Evolutionary conservation across 2,888 invertebrate genomes (phyloP), one percentile per base, ranked within the genome.

Genomic region (Tenthredo notha): DNA sequence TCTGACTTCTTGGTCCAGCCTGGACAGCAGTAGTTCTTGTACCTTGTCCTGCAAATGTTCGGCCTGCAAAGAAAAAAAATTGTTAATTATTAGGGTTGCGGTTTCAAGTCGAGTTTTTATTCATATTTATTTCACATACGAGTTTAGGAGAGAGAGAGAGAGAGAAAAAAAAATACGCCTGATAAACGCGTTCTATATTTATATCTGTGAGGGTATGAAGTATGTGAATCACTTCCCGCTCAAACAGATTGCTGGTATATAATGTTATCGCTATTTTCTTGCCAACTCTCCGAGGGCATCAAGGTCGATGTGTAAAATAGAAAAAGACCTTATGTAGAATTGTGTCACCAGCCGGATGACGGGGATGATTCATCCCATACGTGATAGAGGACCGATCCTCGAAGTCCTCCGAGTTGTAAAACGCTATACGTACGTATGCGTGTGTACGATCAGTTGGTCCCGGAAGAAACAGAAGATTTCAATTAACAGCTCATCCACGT

Each of bases 1-100:
- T 96, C 95, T 5, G 95, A 95, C 89, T 97, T 96, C 89, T 96
- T 95, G 25, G 96, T 95, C 98, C 98, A 98, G 18, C 98, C 98
- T 2, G 97, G 97, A 94, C 98, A 98, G 94, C 98, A 98, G 92
- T 96, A 96, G 92, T 96, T 96, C 92, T 96, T 95, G 92, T 95
- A 95, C 88, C 96, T 95, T 86, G 96, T 95, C 90, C 97, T 95
- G 93, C 98, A 98, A 80, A 97, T 96, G 93, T 98, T 97, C 2
- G 97, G 97, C 84, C 97, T 98, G 95, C 21, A 95, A 95, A 88
- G 90, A 88, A 88, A 90, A 88, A 91, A 0, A 50, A 54, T 50
- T 50, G 12, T 18, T 29, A 5, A 18, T 9, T 0, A 43, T 72
- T 21, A 70, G 29, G 18, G 12, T 29, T 1, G 29, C 67, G 10